Conservation (phyloP, 1,140 invertebrate species). For the Proales similis region DNA sequence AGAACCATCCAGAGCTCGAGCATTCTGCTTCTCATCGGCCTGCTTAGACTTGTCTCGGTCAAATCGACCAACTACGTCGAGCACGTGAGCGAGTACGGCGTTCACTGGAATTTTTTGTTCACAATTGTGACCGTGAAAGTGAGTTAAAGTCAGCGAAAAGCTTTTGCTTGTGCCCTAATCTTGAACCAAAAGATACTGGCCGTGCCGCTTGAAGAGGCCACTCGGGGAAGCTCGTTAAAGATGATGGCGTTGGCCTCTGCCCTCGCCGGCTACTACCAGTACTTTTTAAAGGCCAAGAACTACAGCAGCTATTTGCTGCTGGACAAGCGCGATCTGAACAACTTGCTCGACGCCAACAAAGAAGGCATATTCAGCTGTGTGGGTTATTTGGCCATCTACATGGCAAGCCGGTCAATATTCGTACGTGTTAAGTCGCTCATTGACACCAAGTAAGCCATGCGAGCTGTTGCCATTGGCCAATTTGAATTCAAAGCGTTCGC, state of each 20-base stretch:
- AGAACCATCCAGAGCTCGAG: slow-evolving; percentile 13
- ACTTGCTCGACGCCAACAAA: slow-evolving; percentile 71
- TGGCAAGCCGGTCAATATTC: slow-evolving; percentile 51
- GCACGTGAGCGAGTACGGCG: slow-evolving; percentile 81
- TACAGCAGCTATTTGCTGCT: slow-evolving; percentile 67
- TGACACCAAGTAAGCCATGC: neutral
- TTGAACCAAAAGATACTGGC: too few relatives aligned
- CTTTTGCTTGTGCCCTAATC: too few relatives aligned
- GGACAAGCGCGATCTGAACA: slow-evolving; percentile 53
- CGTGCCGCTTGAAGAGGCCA: slow-evolving; percentile 31
- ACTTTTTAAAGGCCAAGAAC: slow-evolving; percentile 57
- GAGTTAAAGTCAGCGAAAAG: neutral
- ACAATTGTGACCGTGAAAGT: slow-evolving; percentile 55
- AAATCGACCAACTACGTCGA: slow-evolving; percentile 66
- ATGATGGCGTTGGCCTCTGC: slow-evolving; percentile 47
- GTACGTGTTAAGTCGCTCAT: slow-evolving; percentile 9
- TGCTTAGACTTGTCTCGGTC: slow-evolving; percentile 58
- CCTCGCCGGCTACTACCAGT: slow-evolving; percentile 64
- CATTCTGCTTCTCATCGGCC: slow-evolving; percentile 59
- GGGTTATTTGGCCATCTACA: slow-evolving; percentile 75
- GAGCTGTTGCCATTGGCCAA: neutral
- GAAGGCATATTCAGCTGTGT: slow-evolving; percentile 76
- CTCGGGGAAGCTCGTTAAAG: slow-evolving; percentile 38
- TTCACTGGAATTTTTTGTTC: slow-evolving; percentile 95
- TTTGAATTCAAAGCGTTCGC: neutral